These are phyloP conservation scores for Malaclemys terrapin DNA, from an alignment of 2,113 vertebrate genomes.

Conservation along the genomic window DNA sequence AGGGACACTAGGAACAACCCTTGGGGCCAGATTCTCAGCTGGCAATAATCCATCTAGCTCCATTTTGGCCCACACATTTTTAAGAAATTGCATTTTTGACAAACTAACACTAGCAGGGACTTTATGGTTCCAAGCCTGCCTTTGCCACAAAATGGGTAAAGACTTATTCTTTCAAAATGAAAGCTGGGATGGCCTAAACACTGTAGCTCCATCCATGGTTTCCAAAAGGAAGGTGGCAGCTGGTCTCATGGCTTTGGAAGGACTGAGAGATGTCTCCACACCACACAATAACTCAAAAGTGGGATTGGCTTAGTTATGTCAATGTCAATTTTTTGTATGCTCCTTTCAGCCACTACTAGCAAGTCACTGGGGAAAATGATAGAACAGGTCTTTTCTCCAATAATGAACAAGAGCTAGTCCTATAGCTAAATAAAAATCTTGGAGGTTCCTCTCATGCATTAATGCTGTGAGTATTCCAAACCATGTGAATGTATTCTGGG, in stretches of 20 bases:
- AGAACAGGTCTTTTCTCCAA: background rate
- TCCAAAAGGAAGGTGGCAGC: background rate
- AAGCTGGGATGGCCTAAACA: background rate
- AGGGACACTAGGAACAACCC: background rate
- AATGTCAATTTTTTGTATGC: background rate
- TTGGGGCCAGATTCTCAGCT: background rate
- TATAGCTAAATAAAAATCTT: background rate
- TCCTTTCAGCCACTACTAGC: background rate
- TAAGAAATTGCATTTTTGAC: background rate
- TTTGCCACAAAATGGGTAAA: background rate
- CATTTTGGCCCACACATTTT: background rate
- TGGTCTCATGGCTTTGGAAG: background rate
- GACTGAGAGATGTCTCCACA: background rate
- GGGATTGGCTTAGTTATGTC: background rate
- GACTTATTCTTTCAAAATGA: background rate
- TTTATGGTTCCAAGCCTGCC: background rate
- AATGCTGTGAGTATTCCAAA: background rate
- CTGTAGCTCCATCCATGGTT: background rate
- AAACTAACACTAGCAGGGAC: background rate
- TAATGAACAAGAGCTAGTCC: background rate
- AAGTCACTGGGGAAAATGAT: background rate
- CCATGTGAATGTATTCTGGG: background rate
- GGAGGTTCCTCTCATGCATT: background rate
- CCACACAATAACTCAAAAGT: background rate
- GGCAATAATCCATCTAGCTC: background rate